Base-by-base conservation (phyloP, 2,113 vertebrate genomes). In the Marmota monax region DNA sequence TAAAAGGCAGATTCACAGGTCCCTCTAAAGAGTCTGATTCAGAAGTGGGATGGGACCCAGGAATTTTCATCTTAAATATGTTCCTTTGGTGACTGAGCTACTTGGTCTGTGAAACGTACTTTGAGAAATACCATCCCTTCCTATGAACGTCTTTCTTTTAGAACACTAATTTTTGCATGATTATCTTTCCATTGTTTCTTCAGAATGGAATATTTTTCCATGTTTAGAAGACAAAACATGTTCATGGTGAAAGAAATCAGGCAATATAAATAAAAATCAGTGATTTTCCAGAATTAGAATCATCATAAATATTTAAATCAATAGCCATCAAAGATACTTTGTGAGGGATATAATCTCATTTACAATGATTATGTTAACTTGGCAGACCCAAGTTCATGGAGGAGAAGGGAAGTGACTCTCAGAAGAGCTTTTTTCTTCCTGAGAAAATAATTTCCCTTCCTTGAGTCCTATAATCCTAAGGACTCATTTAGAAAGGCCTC, bases 291-390 rank as follows among this genome's bases (percentile, higher is more conserved):
- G 53, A 22, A 92, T 27, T 39, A 61, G 34, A 91, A 89, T 85
- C 93, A 48, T 14, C 45, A 69, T 51, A 73, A 69, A 39, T 45
- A 82, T 58, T 85, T 83, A 78, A 95, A 76, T 34, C 32, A 7
- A n/a, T 83, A 29, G 9, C 72, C 10, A 76, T 80, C 61, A 48
- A 83, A 88, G 82, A 84, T 86, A 82, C 51, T 58, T 74, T 84
- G 6, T 88, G 0, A 78, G 2, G 61, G 10, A 4, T 70, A 1
- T 77, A 51, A 90, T 94, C 63, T 90, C 34, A 91, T 56, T 95
- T 85, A 91, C 25, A 82, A 79, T 67, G 42, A 73, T 22, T 65
- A 65, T 86, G 78, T 93, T 84, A 61, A 73, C 56, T 84, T 91
- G 85, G 32, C 39, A 78, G 65, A 78, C 0, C 2, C 69, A 73